phyloP scores from a whole-genome alignment of 2,888 invertebrate genomes.

The Nymphalis urticae region DNA sequence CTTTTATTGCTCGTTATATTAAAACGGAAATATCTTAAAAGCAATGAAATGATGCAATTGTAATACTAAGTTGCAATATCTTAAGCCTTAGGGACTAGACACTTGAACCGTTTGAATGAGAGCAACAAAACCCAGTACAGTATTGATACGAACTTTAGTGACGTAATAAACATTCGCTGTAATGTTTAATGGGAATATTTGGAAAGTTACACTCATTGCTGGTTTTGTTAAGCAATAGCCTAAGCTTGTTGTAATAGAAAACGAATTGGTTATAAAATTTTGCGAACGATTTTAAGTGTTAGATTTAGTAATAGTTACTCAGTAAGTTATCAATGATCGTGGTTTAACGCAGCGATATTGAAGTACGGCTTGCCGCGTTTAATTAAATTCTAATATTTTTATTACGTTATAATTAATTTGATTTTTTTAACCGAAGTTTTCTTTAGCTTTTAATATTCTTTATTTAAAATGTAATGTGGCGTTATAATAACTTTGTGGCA shows the following conservation, averaged over 20 bases:
- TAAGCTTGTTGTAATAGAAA: neutral
- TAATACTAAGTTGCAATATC: constrained; percentile 8
- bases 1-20: constrained; percentile 12
- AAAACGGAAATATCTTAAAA: constrained; percentile 2
- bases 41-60: neutral
- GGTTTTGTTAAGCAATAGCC: neutral
- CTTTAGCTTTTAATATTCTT: too few relatives aligned
- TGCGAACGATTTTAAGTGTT: neutral
- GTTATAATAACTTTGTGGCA: too few relatives aligned
- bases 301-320: neutral
- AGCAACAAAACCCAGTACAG: neutral
- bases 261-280: neutral
- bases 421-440: neutral
- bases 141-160: neutral
- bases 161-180: neutral
- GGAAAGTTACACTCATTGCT: neutral
- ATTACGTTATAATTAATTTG: neutral
- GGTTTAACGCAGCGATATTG: constrained; percentile 14
- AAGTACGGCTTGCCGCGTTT: constrained; percentile 15
- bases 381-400: constrained; percentile 10
- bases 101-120: neutral
- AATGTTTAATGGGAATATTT: neutral
- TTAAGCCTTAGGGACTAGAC: constrained; percentile 7
- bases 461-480: too few relatives aligned
- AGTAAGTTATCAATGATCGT: constrained; percentile 9